Conservation (phyloP, 2,113 vertebrate species). For the Bothrops jararaca region DNA sequence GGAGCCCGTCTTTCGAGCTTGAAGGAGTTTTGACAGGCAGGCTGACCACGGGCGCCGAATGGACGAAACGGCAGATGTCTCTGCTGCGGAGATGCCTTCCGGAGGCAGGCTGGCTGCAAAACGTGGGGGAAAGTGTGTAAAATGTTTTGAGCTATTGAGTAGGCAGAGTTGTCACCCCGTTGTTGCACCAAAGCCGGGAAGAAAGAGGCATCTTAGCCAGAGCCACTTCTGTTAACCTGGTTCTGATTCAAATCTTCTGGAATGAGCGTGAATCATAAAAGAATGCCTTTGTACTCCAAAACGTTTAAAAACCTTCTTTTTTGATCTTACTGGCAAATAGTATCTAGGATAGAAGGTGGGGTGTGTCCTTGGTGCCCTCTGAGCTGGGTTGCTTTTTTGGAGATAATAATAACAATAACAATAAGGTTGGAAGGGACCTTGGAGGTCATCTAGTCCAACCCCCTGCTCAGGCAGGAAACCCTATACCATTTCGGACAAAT, state of each 20-base stretch:
- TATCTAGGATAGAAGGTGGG: accelerated
- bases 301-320: no score
- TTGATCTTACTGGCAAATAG: accelerated
- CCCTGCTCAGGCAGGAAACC: no score
- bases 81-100: neutral
- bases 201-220: neutral
- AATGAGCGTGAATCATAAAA: neutral
- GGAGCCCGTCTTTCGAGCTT: neutral
- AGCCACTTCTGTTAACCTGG: neutral
- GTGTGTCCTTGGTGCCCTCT: neutral
- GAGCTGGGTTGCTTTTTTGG: neutral
- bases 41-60: neutral
- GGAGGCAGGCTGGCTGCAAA: neutral
- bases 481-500: no score
- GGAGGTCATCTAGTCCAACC: no score
- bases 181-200: neutral
- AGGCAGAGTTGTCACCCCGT: accelerated
- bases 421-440: no score
- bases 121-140: accelerated
- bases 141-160: no score
- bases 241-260: neutral
- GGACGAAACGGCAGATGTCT: accelerated
- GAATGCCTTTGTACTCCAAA: neutral
- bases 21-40: neutral
- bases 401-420: no score